Conservation (phyloP, 2,113 vertebrate genomes). For the Oncorhynchus keta region DNA sequence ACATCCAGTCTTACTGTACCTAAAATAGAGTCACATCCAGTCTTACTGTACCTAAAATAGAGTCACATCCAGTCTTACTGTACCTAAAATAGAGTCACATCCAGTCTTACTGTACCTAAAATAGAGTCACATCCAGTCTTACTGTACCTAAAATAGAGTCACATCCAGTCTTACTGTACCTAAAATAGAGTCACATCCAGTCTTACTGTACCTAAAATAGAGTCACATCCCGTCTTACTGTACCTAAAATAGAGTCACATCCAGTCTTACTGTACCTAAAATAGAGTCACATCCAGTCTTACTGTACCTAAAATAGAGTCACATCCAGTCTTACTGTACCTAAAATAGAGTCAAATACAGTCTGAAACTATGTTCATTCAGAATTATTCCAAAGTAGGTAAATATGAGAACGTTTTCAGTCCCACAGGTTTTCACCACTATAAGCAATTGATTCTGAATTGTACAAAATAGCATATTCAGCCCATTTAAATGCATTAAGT, state of each 20-base stretch:
- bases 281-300: conserved; percentile 81
- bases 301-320: conserved; percentile 70
- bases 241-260: too few species aligned
- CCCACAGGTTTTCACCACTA: too few species aligned
- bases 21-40: conserved; percentile 79
- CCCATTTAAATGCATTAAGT: too few species aligned
- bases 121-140: conserved; percentile 81
- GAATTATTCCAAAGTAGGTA: too few species aligned
- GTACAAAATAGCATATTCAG: too few species aligned
- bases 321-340: conserved; percentile 84
- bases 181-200: conserved; percentile 79
- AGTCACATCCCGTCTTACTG: too few species aligned
- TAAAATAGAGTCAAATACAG: conserved; percentile 19
- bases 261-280: conserved; percentile 79
- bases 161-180: conserved; percentile 84
- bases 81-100: conserved; percentile 76
- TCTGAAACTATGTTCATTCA: too few species aligned
- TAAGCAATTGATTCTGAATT: too few species aligned
- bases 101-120: conserved; percentile 79
- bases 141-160: conserved; percentile 70
- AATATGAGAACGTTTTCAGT: too few species aligned
- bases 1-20: conserved; percentile 84
- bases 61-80: conserved; percentile 84
- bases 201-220: conserved; percentile 71
- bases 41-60: conserved; percentile 72